A percentile compares a stretch with the other conserved stretches of the same genome.
Conservation (phyloP, 2,797 vertebrate genomes). For the Distichodus sexfasciatus region DNA sequence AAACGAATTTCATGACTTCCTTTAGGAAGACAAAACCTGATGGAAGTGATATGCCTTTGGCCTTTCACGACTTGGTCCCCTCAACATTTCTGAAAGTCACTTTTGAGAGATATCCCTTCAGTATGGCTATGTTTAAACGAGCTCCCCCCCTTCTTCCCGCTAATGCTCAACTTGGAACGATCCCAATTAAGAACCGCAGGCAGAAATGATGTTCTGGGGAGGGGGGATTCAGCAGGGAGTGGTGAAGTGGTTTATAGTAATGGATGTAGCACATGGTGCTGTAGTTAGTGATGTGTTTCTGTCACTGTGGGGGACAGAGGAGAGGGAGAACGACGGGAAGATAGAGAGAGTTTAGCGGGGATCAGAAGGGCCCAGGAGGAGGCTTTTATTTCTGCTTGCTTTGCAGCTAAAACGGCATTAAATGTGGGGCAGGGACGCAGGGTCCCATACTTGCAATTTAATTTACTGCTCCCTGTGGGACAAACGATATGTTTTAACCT, state of each 20-base stretch:
- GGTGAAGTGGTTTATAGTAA: conserved; percentile 63
- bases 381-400: conserved; percentile 65
- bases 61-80: conserved; percentile 49
- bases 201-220: conserved; percentile 59
- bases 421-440: conserved; percentile 43
- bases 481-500: conserved; percentile 10
- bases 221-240: conserved; percentile 63
- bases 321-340: conserved; percentile 12
- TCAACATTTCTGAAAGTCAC: conserved; percentile 41
- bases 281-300: conserved; percentile 60
- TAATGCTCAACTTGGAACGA: conserved; percentile 67
- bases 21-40: too few species aligned
- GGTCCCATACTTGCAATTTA: conserved; percentile 21
- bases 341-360: conserved; percentile 18
- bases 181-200: conserved; percentile 64
- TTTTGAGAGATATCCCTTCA: conserved; percentile 30
- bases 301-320: conserved; percentile 21
- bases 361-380: conserved; percentile 42
- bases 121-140: conserved; percentile 58
- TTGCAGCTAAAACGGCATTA: conserved; percentile 54
- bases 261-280: conserved; percentile 70
- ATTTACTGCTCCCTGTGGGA: conserved; percentile 10
- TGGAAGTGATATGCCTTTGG: too few species aligned
- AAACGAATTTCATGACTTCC: too few species aligned
- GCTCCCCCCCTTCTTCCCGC: conserved; percentile 42